Conservation (phyloP, 1,140 invertebrate genomes). For the Drosophila leontia region DNA sequence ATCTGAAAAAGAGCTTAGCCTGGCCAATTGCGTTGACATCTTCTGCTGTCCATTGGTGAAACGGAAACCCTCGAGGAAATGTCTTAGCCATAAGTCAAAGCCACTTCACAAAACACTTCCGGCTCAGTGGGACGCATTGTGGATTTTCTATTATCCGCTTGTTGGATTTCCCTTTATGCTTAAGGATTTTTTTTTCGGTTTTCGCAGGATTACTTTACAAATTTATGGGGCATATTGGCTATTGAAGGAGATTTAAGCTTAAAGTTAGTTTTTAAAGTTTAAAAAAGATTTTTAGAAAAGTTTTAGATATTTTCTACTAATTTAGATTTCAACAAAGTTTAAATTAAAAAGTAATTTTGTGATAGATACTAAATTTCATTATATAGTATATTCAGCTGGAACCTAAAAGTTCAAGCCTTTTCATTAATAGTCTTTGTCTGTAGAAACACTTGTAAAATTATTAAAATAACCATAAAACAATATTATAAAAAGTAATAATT, state of each 20-base stretch:
- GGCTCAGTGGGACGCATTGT: conserved; percentile 51
- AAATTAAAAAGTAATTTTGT: too few relatives aligned
- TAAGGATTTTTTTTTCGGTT: conserved; percentile 22
- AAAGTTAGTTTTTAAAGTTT: background rate
- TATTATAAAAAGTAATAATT: background rate
- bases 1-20: conserved; percentile 27
- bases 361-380: too few relatives aligned
- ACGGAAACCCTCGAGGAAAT: conserved; percentile 39
- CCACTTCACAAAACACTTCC: conserved; percentile 63
- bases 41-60: conserved; percentile 22
- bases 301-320: too few relatives aligned
- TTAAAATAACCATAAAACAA: too few relatives aligned
- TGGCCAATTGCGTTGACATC: conserved; percentile 66
- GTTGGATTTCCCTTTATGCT: conserved; percentile 52
- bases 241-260: too few relatives aligned
- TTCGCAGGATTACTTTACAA: background rate
- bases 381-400: too few relatives aligned
- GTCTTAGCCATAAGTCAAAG: conserved; percentile 64
- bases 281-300: too few relatives aligned
- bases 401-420: too few relatives aligned
- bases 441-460: too few relatives aligned
- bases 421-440: too few relatives aligned
- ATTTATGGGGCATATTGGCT: background rate
- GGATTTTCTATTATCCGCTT: conserved; percentile 62
- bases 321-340: background rate